Conservation (phyloP, 2,797 vertebrate species). For the Chrosomus eos region DNA sequence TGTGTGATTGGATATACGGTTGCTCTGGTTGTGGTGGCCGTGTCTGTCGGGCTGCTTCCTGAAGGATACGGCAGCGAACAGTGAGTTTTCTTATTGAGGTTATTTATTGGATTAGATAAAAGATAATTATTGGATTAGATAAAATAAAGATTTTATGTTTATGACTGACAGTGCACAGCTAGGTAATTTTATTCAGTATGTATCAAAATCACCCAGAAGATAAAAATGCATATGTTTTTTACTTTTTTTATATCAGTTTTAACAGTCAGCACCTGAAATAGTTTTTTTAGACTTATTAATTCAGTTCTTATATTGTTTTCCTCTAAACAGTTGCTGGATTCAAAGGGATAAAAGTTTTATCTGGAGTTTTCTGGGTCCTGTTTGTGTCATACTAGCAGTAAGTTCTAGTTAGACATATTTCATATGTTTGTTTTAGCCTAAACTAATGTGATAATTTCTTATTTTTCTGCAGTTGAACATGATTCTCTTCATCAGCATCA, state of each 20-base stretch:
- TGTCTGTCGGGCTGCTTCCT: slow-evolving; percentile 67
- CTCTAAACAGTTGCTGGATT: slow-evolving; percentile 60
- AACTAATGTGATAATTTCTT: neutral
- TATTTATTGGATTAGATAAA: too few species aligned
- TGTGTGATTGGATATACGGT: slow-evolving; percentile 77
- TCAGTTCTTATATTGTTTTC: neutral
- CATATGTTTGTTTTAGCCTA: neutral
- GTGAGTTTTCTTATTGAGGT: neutral
- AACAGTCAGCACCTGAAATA: neutral
- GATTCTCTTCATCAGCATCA: neutral
- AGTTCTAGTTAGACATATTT: slow-evolving; percentile 37
- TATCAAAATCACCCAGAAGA: too few species aligned
- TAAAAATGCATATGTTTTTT: too few species aligned
- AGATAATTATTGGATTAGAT: too few species aligned
- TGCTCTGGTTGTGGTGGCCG: slow-evolving; percentile 74
- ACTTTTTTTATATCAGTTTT: too few species aligned
- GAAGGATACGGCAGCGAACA: slow-evolving; percentile 72
- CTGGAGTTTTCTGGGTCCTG: slow-evolving; percentile 74
- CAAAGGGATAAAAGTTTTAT: slow-evolving; percentile 58
- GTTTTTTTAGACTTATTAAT: neutral
- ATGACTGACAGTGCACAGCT: too few species aligned
- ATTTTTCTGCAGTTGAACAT: slow-evolving; percentile 1
- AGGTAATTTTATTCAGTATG: too few species aligned
- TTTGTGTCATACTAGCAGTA: slow-evolving; percentile 68
- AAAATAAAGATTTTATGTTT: too few species aligned